phyloP scores from a whole-genome alignment of 2,888 invertebrate species.

The Polydrusus pterygomalis region DNA sequence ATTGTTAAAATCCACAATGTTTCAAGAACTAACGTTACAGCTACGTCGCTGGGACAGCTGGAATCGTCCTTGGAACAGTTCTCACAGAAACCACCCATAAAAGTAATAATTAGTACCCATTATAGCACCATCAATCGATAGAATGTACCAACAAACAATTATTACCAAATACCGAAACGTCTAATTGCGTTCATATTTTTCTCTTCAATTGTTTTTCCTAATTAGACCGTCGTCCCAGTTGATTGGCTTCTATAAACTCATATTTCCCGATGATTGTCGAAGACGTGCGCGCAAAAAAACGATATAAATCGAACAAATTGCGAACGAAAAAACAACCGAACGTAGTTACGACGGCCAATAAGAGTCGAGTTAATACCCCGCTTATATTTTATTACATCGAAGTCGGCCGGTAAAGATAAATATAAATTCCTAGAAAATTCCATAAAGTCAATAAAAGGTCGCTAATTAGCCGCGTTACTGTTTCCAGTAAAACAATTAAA shows the following conservation, averaged over 20 bases:
- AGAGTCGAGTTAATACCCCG: conserved; percentile 41
- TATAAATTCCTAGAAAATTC: conserved; percentile 58
- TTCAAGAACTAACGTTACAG: too few relatives aligned
- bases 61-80: not conserved
- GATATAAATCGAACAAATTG: conserved; percentile 55
- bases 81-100: not conserved
- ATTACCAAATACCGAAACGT: conserved; percentile 21
- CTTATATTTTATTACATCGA: conserved; percentile 58
- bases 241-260: conserved; percentile 44
- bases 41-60: too few relatives aligned
- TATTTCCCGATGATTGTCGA: conserved; percentile 45
- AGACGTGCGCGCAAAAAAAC: conserved; percentile 34
- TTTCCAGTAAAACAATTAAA: conserved; percentile 12
- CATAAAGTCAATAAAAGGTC: conserved; percentile 41
- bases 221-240: conserved; percentile 38
- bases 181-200: conserved; percentile 23
- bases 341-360: conserved; percentile 32
- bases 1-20: too few relatives aligned
- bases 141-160: not conserved
- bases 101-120: conserved; percentile 14
- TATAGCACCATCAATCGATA: not conserved
- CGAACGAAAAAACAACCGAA: conserved; percentile 45
- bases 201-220: conserved; percentile 47
- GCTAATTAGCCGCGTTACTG: conserved; percentile 10
- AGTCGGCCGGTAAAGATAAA: conserved; percentile 58